Conservation (phyloP, 2,888 invertebrate genomes). For the Dusona sp. region DNA sequence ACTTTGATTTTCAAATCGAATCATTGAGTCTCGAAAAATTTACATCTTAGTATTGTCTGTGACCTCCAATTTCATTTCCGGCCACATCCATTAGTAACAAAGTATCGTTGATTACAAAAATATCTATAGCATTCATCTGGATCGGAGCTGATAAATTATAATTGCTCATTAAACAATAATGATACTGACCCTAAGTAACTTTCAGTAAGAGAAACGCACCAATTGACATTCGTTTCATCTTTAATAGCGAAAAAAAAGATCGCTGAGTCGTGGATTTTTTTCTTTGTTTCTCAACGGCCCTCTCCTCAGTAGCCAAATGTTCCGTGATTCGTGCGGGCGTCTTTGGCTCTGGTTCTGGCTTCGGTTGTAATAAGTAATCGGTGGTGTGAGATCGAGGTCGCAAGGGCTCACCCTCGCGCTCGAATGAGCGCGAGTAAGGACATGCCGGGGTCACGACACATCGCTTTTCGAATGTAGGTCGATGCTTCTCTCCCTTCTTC, state of each 20-base stretch:
- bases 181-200: not conserved
- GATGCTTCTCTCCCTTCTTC: conserved; percentile 51
- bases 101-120: not conserved
- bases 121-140: not conserved
- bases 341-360: conserved; percentile 44
- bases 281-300: conserved; percentile 17
- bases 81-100: not conserved
- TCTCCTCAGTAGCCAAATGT: conserved; percentile 34
- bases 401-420: conserved; percentile 63
- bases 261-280: not conserved
- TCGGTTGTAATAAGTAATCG: conserved; percentile 43
- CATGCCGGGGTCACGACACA: conserved; percentile 65
- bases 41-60: not conserved
- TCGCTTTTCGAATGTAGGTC: conserved; percentile 65
- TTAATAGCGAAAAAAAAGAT: not conserved
- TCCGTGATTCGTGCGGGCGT: conserved; percentile 45
- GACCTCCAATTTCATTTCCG: not conserved
- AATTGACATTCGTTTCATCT: not conserved
- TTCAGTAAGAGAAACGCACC: not conserved
- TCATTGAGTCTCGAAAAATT: not conserved
- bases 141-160: not conserved
- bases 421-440: conserved; percentile 57
- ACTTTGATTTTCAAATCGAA: not conserved
- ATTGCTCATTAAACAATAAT: not conserved
- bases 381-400: conserved; percentile 66